Evolutionary conservation across 2,797 vertebrate species (phyloP), one percentile per base, ranked within the genome.

Genomic region (Anguilla marmorata): DNA sequence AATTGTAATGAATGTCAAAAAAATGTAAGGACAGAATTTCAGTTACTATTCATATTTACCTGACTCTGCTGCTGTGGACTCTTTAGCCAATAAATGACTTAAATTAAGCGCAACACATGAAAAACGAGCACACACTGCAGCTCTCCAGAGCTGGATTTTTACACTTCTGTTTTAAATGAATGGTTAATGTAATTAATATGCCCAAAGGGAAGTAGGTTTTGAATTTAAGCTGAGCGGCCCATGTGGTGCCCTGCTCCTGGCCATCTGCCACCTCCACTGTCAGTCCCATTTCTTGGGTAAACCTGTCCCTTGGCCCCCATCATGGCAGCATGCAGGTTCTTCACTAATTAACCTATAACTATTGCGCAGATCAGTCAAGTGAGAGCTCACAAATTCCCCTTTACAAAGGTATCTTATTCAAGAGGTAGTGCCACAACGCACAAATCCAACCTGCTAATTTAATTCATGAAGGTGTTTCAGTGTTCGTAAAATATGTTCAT

Each of bases 321-420:
- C 21, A 19, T 48, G 19, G 76, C 92, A 58, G 89, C 93, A 88
- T 92, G 91, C 92, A 93, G 91, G 85, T 91, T 89, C 91, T 93
- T 94, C 93, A 93, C 95, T 94, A 94, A 95, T 95, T 95, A 94
- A 95, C 93, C 93, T 95, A 52, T 94, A 93, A 91, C 92, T 90
- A 92, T 90, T 90, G 91, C 89, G 86, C 45, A 91, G 91, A 92
- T 94, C 92, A 92, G 91, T 91, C 92, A 93, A 84, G 87, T 88
- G 30, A 89, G 85, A 37, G 90, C 80, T 89, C 33, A 88, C 88
- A 89, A 90, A 90, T 90, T 89, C 87, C 86, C 79, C 50, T 82
- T 50, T 14, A 50, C 79, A 48, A 11, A 6, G 8, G 19, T 50
- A 24, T n/a, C 21, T 82, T 50, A 21, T 3, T 79, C 4, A 79